These are phyloP conservation scores for Calliphora vicina DNA, from an alignment of 1,140 invertebrate species.

Conservation along the genomic window DNA sequence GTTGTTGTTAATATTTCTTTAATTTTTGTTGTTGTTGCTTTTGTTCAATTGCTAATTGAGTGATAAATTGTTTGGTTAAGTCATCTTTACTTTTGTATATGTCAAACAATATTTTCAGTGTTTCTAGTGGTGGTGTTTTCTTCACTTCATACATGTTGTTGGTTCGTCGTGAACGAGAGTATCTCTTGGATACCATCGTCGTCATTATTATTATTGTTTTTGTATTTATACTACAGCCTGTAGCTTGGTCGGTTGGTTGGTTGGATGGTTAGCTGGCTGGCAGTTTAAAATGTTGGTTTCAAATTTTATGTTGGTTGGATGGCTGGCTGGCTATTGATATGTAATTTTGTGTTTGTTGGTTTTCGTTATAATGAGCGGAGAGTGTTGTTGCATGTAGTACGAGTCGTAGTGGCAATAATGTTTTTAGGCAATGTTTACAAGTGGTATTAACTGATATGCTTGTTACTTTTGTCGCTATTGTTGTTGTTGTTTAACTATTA, in stretches of 20 bases:
- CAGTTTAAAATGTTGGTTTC: background rate
- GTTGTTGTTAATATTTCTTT: background rate
- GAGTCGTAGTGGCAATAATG: constrained; percentile 40
- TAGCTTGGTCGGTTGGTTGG: background rate
- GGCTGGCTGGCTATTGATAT: background rate
- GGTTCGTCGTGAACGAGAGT: background rate
- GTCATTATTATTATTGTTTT: no score
- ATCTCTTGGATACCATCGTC: no score
- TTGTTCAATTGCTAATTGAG: constrained; percentile 58
- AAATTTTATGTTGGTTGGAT: background rate
- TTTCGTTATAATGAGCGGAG: background rate
- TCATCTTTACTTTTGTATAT: constrained; percentile 26
- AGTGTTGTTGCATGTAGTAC: constrained; percentile 27
- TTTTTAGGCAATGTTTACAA: constrained; percentile 34
- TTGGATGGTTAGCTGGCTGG: background rate
- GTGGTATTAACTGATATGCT: constrained; percentile 60
- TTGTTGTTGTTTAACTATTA: constrained; percentile 6
- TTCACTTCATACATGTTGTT: background rate
- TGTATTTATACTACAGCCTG: no score
- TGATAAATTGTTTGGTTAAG: constrained; percentile 61
- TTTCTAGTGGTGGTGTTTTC: background rate
- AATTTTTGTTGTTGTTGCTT: background rate
- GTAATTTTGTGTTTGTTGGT: background rate
- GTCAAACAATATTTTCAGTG: background rate
- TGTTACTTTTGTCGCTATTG: constrained; percentile 48